These are phyloP conservation scores for Tipula lateralis DNA, from an alignment of 2,888 invertebrate genomes.

Conservation along the genomic window DNA sequence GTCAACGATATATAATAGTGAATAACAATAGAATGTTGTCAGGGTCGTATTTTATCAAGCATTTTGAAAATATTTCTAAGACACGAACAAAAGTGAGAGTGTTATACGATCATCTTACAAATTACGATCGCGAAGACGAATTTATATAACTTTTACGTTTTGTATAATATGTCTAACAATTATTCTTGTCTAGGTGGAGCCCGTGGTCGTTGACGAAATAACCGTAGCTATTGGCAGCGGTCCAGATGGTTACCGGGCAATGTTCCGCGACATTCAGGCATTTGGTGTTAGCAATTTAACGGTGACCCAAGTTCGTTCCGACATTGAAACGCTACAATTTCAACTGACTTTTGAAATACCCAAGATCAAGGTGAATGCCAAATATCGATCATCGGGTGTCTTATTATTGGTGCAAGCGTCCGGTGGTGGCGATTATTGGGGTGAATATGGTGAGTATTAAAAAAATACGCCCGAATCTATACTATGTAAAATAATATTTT, in stretches of 20 bases:
- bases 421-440: constrained; percentile 85
- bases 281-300: constrained; percentile 76
- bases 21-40: background rate
- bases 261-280: constrained; percentile 74
- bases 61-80: background rate
- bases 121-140: background rate
- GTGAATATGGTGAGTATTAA: constrained; percentile 66
- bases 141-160: background rate
- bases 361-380: constrained; percentile 70
- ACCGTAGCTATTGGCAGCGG: constrained; percentile 74
- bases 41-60: background rate
- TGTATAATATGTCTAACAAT: background rate
- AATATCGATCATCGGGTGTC: constrained; percentile 75
- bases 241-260: constrained; percentile 76
- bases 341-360: constrained; percentile 76
- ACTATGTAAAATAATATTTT: background rate
- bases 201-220: constrained; percentile 76
- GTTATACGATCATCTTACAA: background rate
- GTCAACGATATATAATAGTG: too few species aligned
- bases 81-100: background rate
- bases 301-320: constrained; percentile 64
- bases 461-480: background rate
- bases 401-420: constrained; percentile 75
- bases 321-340: constrained; percentile 72
- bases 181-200: constrained; percentile 57